Conservation (phyloP, 2,888 invertebrate genomes). For the Ormyrus labotus region DNA sequence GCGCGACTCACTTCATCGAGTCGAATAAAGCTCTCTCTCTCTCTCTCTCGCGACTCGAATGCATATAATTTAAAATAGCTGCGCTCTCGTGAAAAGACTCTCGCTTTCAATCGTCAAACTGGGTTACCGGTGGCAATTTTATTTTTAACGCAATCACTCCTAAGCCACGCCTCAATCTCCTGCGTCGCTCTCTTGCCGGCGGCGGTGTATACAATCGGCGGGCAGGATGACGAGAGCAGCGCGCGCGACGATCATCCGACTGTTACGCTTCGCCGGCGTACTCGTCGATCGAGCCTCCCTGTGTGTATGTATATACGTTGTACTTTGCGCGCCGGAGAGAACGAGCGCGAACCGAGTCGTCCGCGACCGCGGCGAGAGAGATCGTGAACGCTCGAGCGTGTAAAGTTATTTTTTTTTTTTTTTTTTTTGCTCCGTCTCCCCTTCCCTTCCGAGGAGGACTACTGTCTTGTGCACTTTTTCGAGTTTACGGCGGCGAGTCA, state of each 20-base stretch:
- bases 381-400: neutral
- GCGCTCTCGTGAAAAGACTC: conserved; percentile 34
- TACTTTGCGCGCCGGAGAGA: no score
- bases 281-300: neutral
- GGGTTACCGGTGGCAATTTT: conserved; percentile 53
- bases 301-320: no score
- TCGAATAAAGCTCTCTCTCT: neutral
- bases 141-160: conserved; percentile 49
- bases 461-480: no score
- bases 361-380: neutral
- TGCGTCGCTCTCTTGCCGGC: neutral
- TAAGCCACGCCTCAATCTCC: conserved; percentile 37
- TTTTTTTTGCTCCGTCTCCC: neutral
- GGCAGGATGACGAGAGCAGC: neutral
- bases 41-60: neutral
- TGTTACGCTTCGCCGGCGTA: conserved; percentile 28
- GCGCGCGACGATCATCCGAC: neutral
- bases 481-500: no score
- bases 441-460: no score
- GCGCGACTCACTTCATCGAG: no score
- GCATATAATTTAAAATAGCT: no score
- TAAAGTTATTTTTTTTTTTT: neutral
- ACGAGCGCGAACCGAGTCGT: no score
- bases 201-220: neutral
- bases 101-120: conserved; percentile 49